These are phyloP conservation scores for Aphis craccivora DNA, from an alignment of 1,140 invertebrate genomes.

Conservation along the genomic window DNA sequence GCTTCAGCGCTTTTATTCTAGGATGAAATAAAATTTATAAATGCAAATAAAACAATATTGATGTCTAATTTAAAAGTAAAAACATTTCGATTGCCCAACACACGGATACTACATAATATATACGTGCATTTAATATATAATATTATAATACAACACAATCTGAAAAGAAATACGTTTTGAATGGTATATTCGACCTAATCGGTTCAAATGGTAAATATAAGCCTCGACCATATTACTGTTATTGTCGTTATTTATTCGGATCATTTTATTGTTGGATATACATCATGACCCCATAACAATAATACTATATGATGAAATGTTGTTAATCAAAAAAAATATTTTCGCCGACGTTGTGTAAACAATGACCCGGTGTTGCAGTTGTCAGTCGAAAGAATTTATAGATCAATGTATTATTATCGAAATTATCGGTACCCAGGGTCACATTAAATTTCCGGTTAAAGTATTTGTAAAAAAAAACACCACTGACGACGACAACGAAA, in stretches of 20 bases:
- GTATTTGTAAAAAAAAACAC: constrained; percentile 17
- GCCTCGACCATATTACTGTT: not conserved
- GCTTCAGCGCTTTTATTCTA: not conserved
- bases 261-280: constrained; percentile 6
- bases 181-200: not conserved
- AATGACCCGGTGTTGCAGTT: not conserved
- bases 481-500: not conserved
- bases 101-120: not conserved
- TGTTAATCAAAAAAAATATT: not conserved
- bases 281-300: not conserved
- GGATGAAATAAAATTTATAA: not conserved
- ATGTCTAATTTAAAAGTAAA: not conserved
- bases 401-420: not conserved
- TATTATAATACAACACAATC: not conserved
- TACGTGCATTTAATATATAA: not conserved
- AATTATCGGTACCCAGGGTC: not conserved
- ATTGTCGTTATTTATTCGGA: not conserved
- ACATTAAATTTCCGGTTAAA: not conserved
- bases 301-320: constrained; percentile 7
- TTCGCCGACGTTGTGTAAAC: not conserved
- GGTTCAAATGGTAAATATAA: constrained; percentile 4
- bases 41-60: not conserved
- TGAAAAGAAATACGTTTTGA: not conserved
- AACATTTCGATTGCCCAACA: not conserved
- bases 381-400: not conserved